Percentiles rank a stretch among this genome's conserved stretches.
These are phyloP conservation scores for Tetragnatha versicolor DNA, from an alignment of 1,140 invertebrate species.

Conservation along the genomic window DNA sequence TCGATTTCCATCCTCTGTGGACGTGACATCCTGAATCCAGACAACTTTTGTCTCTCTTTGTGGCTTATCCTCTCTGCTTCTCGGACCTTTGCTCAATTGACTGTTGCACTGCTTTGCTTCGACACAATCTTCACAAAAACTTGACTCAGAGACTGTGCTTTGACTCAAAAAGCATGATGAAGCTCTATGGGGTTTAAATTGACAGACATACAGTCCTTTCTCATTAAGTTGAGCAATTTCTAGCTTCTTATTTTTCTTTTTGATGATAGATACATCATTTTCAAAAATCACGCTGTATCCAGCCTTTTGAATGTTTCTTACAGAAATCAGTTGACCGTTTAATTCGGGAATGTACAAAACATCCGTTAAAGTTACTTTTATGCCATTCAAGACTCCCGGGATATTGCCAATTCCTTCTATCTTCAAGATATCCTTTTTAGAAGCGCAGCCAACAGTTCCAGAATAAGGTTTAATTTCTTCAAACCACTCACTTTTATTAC, in stretches of 20 bases:
- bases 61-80: too few relatives aligned
- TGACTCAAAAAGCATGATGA: neutral
- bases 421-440: neutral
- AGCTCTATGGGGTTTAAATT: neutral
- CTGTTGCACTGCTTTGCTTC: too few relatives aligned
- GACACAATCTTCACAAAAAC: neutral
- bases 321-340: neutral
- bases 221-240: neutral
- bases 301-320: neutral
- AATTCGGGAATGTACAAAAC: neutral
- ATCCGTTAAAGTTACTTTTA: neutral
- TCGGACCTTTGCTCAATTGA: too few relatives aligned
- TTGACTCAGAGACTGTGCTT: neutral
- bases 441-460: neutral
- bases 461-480: neutral
- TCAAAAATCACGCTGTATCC: conserved; percentile 1
- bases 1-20: too few relatives aligned
- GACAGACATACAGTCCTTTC: neutral
- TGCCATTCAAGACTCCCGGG: neutral
- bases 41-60: too few relatives aligned
- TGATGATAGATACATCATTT: too few relatives aligned
- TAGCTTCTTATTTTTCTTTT: neutral
- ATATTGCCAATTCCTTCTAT: conserved; percentile 1
- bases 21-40: too few relatives aligned
- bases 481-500: neutral